A percentile compares a stretch with the other conserved stretches of the same genome.
phyloP scores from a whole-genome alignment of 1,140 invertebrate species.

The Oppia nitens region DNA sequence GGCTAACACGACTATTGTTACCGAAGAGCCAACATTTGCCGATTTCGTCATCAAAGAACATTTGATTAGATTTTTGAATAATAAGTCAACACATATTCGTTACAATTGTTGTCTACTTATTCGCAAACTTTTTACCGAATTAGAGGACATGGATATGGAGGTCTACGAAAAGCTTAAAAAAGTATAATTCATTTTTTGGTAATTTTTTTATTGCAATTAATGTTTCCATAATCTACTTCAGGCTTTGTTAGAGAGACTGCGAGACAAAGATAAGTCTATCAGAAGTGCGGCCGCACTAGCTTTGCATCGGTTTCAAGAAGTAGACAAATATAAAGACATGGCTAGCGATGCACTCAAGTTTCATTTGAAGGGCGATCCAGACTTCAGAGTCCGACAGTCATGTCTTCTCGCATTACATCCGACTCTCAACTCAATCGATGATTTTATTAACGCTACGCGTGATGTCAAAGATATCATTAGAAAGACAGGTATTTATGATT shows the following conservation, averaged over 20 bases:
- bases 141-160: neutral
- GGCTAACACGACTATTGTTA: neutral
- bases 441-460: neutral
- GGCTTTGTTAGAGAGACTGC: neutral
- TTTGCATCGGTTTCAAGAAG: conserved; percentile 4
- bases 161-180: conserved; percentile 1
- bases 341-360: neutral
- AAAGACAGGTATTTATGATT: neutral
- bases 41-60: neutral
- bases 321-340: neutral
- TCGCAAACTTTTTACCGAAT: neutral
- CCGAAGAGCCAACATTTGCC: neutral
- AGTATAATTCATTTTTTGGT: neutral
- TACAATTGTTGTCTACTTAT: neutral
- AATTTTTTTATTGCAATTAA: neutral
- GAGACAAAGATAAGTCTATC: neutral
- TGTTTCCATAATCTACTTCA: neutral
- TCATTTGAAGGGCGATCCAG: neutral
- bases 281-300: neutral
- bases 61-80: neutral
- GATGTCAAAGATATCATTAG: conserved; percentile 10
- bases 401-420: neutral
- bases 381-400: conserved; percentile 1
- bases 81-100: neutral
- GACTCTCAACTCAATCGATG: neutral